Evolutionary conservation across 2,113 vertebrate species (phyloP).

Genomic region (Myanophis thanlyinensis): DNA sequence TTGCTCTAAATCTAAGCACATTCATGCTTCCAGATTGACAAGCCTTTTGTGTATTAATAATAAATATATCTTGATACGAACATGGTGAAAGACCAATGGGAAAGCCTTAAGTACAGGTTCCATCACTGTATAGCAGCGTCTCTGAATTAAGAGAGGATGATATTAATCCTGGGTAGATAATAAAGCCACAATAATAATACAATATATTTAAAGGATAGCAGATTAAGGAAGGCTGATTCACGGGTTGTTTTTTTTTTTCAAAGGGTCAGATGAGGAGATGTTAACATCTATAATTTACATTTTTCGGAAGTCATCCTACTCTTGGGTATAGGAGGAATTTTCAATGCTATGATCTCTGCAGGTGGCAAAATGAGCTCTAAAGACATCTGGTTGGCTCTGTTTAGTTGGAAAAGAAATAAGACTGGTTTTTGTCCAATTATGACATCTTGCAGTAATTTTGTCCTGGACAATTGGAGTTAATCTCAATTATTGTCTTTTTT

Average conservation of each 20-base stretch:
- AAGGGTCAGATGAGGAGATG: not conserved
- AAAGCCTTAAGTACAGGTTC: not conserved
- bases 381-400: not conserved
- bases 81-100: not conserved
- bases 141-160: not conserved
- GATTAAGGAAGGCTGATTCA: not conserved
- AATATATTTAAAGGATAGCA: not conserved
- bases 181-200: not conserved
- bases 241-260: not conserved
- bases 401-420: conserved; percentile 37
- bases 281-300: not conserved
- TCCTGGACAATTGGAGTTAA: conserved; percentile 46
- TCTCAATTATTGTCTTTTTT: conserved; percentile 13
- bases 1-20: no score
- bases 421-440: conserved; percentile 53
- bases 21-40: not conserved
- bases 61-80: not conserved
- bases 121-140: not conserved
- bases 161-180: not conserved
- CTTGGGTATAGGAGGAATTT: not conserved
- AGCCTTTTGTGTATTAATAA: not conserved
- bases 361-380: not conserved
- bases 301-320: not conserved
- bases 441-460: conserved; percentile 49
- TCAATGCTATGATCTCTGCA: not conserved